Evolutionary conservation across 1,140 invertebrate species (phyloP), one percentile per base, ranked within the genome.

Genomic region (Mizuhopecten yessoensis): DNA sequence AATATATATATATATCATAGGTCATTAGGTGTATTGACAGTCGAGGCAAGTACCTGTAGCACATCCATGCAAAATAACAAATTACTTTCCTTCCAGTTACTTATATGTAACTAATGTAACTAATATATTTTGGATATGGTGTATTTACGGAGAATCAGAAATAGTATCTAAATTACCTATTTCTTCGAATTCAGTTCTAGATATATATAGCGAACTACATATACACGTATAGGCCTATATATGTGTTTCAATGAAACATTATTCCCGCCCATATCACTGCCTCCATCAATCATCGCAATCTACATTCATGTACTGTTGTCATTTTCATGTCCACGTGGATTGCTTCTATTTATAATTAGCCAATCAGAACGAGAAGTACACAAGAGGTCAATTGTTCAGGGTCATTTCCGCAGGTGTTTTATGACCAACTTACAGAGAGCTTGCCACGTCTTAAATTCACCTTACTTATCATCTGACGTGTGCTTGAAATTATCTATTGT

Each of bases 371-470:
- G 20, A n/a, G n/a, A n/a, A 75, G 57, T 23, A 39, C 5, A 39
- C n/a, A 17, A 5, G n/a, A 75, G 57, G 57, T 75, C 57, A 75
- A 75, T 75, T 75, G 57, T 75, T 75, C n/a, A 10, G 57, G 57
- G 57, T 75, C 57, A 75, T 75, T 75, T 75, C 57, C 57, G 57
- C 23, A n/a, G 57, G 57, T 75, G 57, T 75, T 75, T 45, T 75
- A 75, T n/a, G n/a, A 75, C 23, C 5, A n/a, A n/a, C 23, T 5
- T 29, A 75, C n/a, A n/a, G 57, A 29, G n/a, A 0, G 3, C 45
- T n/a, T 75, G 57, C 57, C 57, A 75, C 57, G 57, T 75, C 11
- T 75, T 1, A 75, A 75, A 75, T n/a, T 75, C 29, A 75, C 57
- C 57, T 75, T 75, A 75, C 57, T 75, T 75, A 75, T 29, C 23